Evolutionary conservation across 2,113 vertebrate species (phyloP), one percentile per base, ranked within the genome.

Genomic region (Phalacrocorax aristotelis): DNA sequence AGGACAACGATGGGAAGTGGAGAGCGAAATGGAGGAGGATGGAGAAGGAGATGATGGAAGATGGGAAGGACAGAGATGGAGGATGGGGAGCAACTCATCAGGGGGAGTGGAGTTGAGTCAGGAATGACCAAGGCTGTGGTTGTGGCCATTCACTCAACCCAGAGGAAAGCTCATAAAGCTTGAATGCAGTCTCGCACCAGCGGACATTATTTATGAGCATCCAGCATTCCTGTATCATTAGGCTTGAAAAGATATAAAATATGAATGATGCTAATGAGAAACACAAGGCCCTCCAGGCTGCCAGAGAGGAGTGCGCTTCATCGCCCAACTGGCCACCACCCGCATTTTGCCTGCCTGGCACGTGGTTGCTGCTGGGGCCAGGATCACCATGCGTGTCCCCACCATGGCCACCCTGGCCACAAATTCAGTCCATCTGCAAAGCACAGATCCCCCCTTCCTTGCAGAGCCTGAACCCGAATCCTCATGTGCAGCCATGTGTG

Each of bases 271-370:
- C 20, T 62, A 62, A 76, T 3, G 22, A 94, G 70, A 69, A 83
- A 21, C 51, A 68, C 30, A 78, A 25, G 23, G 70, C 38, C 69
- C 29, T 52, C 25, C 57, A 17, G 55, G 36, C 52, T 2, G 0
- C 20, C 0, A 0, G n/a, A 42, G 32, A 76, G 48, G 18, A 15
- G 20, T 6, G 21, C 2, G 4, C 29, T 51, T 12, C 16, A 51
- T 14, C 8, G 6, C 74, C 83, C 7, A 1, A 3, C 44, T 0
- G 1, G 25, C 2, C 4, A n/a, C 40, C 9, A 3, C 22, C n/a
- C 1, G 0, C 7, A 1, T 42, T 34, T 51, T 11, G 2, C 61
- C 32, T 1, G 1, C 2, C 2, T 0, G 0, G 22, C 19, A 54
- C 22, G 2, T n/a, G 38, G 6, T 2, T 46, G 49, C 54, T 82